Base-by-base conservation (phyloP, 2,113 vertebrate genomes). In the Genyomyrus donnyi region DNA sequence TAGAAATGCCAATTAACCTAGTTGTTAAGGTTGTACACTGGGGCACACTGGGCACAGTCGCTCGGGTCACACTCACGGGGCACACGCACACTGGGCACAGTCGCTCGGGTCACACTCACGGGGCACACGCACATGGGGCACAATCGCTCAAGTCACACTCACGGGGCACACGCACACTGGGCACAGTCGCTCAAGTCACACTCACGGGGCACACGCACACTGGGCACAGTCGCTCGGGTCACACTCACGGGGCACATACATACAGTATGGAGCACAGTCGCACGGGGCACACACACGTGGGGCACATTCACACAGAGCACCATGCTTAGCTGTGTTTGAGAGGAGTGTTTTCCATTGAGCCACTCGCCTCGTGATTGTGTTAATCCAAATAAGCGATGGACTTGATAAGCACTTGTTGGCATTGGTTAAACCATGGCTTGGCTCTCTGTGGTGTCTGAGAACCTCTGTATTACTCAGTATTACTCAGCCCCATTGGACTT, bases 131-230 rank as follows among this genome's bases (percentile, higher is more conserved):
- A 58, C 21, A 9, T 0, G 0, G n/a, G 58, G 1, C 58, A 66
- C 21, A 58, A 0, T 7, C 56, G 0, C 21, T 7, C 2, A 0
- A 0, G 21, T 6, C 8, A 62, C 24, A n/a, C 24, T 2, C 58
- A 27, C 0, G 8, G 24, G 7, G 8, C 0, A 58, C 5, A 62
- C 0, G 2, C 58, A 66, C 9, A 11, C 0, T 0, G n/a, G 62
- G 3, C 3, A 66, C n/a, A 27, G 0, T 9, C 24, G 0, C 58
- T 3, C 0, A 3, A 0, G 24, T 8, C 56, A 62, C 7, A 27
- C 4, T 5, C 52, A 19, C 1, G 2, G 8, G 24, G n/a, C 0
- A 66, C 58, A 66, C 9, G 7, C 8, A 39, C n/a, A n/a, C n/a
- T n/a, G n/a, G 35, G 35, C 11, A 39, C 3, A 39, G 15, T 15